Evolutionary conservation across 2,888 invertebrate species (phyloP).

Genomic region (Heteropelma amictum): DNA sequence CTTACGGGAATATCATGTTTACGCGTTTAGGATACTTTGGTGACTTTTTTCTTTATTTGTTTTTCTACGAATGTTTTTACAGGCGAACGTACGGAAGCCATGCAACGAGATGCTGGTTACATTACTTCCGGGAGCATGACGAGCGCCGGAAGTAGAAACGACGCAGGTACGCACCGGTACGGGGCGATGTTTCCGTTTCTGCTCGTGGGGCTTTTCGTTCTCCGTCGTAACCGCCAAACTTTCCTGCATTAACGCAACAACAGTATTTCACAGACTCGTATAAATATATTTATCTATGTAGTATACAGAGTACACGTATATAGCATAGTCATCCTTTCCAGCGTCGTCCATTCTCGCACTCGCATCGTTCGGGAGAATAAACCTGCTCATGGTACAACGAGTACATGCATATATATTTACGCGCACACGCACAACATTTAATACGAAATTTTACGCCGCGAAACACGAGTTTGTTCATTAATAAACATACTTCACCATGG

Average conservation of each 20-base stretch:
- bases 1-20: no score
- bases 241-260: conserved; percentile 66
- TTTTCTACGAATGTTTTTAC: conserved; percentile 77
- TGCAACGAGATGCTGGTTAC: conserved; percentile 82
- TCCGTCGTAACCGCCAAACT: conserved; percentile 66
- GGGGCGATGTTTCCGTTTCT: conserved; percentile 66
- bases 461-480: conserved; percentile 30
- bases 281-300: no score
- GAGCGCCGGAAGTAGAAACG: conserved; percentile 43
- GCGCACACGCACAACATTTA: conserved; percentile 34
- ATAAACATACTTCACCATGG: conserved; percentile 23
- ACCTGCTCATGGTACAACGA: conserved; percentile 35
- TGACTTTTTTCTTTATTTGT: conserved; percentile 63
- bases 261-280: conserved; percentile 63
- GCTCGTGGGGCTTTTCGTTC: conserved; percentile 69
- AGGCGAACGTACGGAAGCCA: conserved; percentile 82
- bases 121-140: conserved; percentile 67
- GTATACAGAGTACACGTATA: no score
- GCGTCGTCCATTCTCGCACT: conserved; percentile 38
- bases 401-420: conserved; percentile 11
- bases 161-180: conserved; percentile 58
- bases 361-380: conserved; percentile 39
- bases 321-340: conserved; percentile 39
- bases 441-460: conserved; percentile 49
- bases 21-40: not conserved